A percentile compares a stretch with the other conserved stretches of the same genome.
Conservation (phyloP, 2,888 invertebrate genomes). For the Eupithecia abbreviata region DNA sequence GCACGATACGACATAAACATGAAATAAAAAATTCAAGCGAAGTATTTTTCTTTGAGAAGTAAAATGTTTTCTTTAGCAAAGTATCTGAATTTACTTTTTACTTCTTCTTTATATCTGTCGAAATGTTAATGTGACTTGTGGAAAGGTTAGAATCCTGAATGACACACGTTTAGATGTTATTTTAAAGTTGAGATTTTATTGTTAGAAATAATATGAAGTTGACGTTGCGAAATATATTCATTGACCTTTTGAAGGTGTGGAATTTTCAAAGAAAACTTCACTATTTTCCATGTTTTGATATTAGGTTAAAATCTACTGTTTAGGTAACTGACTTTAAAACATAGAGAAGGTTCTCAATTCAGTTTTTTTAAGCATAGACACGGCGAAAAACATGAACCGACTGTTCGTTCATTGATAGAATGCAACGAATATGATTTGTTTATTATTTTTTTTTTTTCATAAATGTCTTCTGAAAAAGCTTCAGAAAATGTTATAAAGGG, state of each 20-base stretch:
- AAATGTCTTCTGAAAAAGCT: too few relatives aligned
- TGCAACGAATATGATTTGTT: too few relatives aligned
- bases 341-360: too few relatives aligned
- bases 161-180: background rate
- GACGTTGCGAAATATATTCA: background rate
- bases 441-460: too few relatives aligned
- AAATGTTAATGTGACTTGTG: background rate
- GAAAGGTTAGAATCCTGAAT: background rate
- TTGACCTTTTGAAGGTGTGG: background rate
- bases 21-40: slow-evolving; percentile 4
- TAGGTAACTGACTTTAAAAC: too few relatives aligned
- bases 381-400: too few relatives aligned
- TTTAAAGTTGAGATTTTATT: background rate
- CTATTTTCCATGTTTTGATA: background rate
- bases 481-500: too few relatives aligned
- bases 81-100: background rate
- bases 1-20: background rate
- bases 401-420: too few relatives aligned
- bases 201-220: background rate
- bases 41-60: background rate
- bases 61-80: background rate
- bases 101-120: background rate
- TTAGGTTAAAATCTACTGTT: background rate
- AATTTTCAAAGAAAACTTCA: background rate
- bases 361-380: too few relatives aligned